Evolutionary conservation across 2,888 invertebrate species (phyloP).

Genomic region (Athalia cordata): DNA sequence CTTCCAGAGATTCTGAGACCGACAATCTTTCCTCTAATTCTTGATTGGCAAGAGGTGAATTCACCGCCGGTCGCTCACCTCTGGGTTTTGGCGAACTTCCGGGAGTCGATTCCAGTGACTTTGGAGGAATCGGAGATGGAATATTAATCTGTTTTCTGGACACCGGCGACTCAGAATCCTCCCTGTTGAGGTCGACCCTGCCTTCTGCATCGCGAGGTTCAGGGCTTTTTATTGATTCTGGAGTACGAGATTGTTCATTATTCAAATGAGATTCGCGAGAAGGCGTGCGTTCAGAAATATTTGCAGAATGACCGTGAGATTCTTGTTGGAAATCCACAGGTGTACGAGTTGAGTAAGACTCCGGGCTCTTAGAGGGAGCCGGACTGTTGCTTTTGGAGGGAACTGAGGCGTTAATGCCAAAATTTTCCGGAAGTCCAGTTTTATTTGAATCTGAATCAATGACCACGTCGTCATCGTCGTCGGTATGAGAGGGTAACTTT

Average conservation of each 20-base stretch:
- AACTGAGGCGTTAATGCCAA: constrained; percentile 1
- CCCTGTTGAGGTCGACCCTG: not conserved
- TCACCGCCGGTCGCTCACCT: not conserved
- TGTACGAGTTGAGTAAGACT: constrained; percentile 1
- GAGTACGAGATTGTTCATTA: constrained; percentile 13
- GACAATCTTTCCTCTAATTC: constrained; percentile 47
- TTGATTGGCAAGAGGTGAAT: constrained; percentile 33
- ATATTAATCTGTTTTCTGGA: not conserved
- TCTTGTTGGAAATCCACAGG: constrained; percentile 26
- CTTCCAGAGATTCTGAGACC: constrained; percentile 47
- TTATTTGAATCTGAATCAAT: constrained; percentile 31
- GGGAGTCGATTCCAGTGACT: constrained; percentile 24
- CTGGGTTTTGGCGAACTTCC: constrained; percentile 24
- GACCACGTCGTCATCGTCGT: constrained; percentile 41
- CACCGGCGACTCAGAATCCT: not conserved
- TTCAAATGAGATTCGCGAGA: constrained; percentile 8
- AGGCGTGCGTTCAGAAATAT: not conserved
- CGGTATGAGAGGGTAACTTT: constrained; percentile 18
- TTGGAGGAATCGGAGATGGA: constrained; percentile 21
- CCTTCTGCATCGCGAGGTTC: constrained; percentile 3
- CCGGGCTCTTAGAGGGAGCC: constrained; percentile 14
- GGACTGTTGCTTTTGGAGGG: not conserved
- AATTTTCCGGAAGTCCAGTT: constrained; percentile 9
- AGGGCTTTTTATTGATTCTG: constrained; percentile 17
- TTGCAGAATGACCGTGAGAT: constrained; percentile 6